Conservation (phyloP, 2,113 vertebrate genomes). For the Peromyscus leucopus region DNA sequence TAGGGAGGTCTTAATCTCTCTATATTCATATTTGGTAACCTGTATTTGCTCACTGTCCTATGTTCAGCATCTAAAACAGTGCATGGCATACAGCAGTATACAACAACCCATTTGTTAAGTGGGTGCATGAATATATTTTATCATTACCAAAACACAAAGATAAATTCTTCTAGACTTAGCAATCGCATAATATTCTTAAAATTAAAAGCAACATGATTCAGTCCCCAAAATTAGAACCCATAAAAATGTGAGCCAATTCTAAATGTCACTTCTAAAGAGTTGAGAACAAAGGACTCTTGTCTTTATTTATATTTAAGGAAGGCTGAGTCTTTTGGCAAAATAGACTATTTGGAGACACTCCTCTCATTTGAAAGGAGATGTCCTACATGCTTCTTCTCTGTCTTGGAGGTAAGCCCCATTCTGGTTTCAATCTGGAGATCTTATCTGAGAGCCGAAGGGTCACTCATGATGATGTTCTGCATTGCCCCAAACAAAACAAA, state of each 20-base stretch:
- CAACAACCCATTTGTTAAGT: background rate
- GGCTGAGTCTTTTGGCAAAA: constrained; percentile 48
- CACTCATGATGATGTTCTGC: constrained; percentile 28
- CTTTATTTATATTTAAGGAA: constrained; percentile 58
- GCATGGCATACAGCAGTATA: background rate
- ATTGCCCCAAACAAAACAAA: background rate
- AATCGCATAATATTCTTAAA: background rate
- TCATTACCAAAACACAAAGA: background rate
- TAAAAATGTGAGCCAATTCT: constrained; percentile 50
- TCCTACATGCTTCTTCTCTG: constrained; percentile 51
- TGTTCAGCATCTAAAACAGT: background rate
- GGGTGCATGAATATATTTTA: background rate
- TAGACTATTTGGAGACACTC: constrained; percentile 52
- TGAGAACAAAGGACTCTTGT: constrained; percentile 68
- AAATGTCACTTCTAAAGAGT: constrained; percentile 38
- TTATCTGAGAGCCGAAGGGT: constrained; percentile 62
- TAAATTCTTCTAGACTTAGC: background rate
- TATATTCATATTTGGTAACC: too few relatives aligned
- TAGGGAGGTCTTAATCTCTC: background rate
- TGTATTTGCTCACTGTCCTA: background rate
- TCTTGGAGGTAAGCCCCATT: constrained; percentile 29
- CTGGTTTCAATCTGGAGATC: constrained; percentile 71
- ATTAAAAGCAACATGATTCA: constrained; percentile 40
- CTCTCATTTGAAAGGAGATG: constrained; percentile 39
- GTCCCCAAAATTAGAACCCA: constrained; percentile 40